Conservation (phyloP, 2,113 vertebrate genomes). For the Colossoma macropomum region DNA sequence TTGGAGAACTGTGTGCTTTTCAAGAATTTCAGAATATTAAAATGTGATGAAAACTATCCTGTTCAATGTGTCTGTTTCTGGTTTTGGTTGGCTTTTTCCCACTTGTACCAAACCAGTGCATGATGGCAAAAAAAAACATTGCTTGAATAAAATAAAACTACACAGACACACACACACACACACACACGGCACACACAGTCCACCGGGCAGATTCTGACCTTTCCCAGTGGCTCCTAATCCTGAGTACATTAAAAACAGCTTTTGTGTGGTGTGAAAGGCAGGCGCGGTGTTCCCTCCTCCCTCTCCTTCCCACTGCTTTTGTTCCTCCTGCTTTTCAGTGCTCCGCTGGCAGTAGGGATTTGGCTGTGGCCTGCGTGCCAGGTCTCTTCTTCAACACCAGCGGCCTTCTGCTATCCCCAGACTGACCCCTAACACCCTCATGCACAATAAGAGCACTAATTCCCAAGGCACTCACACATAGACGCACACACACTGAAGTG, state of each 20-base stretch:
- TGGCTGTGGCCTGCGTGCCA: neutral
- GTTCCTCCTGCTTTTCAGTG: conserved; percentile 32
- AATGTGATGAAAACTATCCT: neutral
- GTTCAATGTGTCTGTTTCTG: neutral
- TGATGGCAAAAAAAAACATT: conserved; percentile 2
- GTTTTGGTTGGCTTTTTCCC: neutral
- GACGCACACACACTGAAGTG: conserved; percentile 26
- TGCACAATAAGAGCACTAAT: conserved; percentile 47
- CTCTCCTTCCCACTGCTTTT: conserved; percentile 26
- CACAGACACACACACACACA: neutral
- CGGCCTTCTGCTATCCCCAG: conserved; percentile 22
- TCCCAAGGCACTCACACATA: conserved; percentile 23
- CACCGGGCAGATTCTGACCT: conserved; percentile 31
- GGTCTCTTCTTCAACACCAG: conserved; percentile 13
- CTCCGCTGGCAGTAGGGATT: conserved; percentile 19
- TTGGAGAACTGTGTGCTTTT: too few species aligned
- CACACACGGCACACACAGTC: conserved; percentile 1
- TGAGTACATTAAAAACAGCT: conserved; percentile 62
- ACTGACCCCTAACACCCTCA: conserved; percentile 10
- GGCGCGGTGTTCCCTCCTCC: conserved; percentile 31
- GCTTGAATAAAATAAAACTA: conserved; percentile 22
- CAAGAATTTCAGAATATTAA: too few species aligned
- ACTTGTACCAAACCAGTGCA: neutral
- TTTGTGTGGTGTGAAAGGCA: conserved; percentile 53
- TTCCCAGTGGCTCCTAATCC: conserved; percentile 55